Base-by-base conservation (phyloP, 2,113 vertebrate genomes). In the Tamias sibiricus region DNA sequence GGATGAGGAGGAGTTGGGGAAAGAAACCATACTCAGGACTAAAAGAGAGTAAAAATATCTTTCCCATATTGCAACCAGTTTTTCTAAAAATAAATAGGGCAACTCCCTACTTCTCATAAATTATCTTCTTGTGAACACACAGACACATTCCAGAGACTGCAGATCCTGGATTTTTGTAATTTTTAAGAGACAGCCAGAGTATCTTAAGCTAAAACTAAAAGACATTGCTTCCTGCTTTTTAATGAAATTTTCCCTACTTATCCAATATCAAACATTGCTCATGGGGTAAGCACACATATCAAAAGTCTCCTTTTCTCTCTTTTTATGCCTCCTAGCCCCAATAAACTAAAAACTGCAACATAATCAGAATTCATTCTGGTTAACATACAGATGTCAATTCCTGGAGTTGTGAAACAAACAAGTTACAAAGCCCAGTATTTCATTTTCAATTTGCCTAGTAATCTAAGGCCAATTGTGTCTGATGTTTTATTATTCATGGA, bases 11-110 rank as follows among this genome's bases (percentile, higher is more conserved):
- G 59, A 54, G 47, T 13, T 68, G 13, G 42, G 30, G 12, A 30
- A 68, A 6, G 14, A 84, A 44, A 30, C 72, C 72, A 94, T 35
- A 42, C 8, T 49, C 22, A 12, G 47, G 59, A 22, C 44, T 22
- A 14, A 62, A 42, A 42, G 35, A 74, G 57, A 93, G 69, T 35
- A 69, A 80, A 94, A 92, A 44, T 30, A 42, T 62, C 72, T 87
- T 95, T 75, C 44, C 90, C 92, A 80, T 81, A 83, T 28, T 91
- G 71, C 64, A 84, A 87, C 52, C 1, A 4, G 9, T 75, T 97
- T 94, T 96, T 94, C 79, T 77, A 83, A 95, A 98, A 95, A 90
- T 62, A 87, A 96, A 72, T 19, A 80, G 37, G 74, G 13, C 26
- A 66, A 77, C 75, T 93, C 59, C 59, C 66, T 52, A 42, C 52